Percentiles rank a stretch among this genome's conserved stretches.
These are phyloP conservation scores for Lysandra coridon DNA, from an alignment of 2,888 invertebrate species.

Conservation along the genomic window DNA sequence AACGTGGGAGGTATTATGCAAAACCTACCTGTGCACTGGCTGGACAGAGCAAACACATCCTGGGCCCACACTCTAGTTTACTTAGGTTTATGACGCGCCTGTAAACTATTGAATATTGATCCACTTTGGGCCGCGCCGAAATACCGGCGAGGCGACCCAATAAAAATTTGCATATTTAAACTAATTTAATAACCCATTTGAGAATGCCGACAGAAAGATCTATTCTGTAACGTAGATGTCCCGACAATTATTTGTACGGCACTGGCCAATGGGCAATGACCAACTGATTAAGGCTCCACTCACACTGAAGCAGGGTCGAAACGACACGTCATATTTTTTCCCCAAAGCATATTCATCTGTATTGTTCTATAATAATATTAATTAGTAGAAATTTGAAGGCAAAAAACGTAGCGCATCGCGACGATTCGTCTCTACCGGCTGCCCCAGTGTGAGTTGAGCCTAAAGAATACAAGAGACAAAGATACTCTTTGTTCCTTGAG, in stretches of 20 bases:
- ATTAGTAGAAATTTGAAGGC: no score
- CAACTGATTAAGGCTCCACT: no score
- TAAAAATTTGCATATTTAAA: conserved; percentile 24
- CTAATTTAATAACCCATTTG: conserved; percentile 13
- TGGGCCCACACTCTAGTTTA: conserved; percentile 59
- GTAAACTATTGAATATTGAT: conserved; percentile 71
- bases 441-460: no score
- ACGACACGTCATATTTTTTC: no score
- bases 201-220: conserved; percentile 13
- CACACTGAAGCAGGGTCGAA: no score
- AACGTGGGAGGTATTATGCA: conserved; percentile 78
- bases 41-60: conserved; percentile 66
- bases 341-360: no score
- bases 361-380: no score
- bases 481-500: no score
- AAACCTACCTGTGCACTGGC: conserved; percentile 72
- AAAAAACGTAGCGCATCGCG: no score
- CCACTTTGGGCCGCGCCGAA: conserved; percentile 60
- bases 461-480: no score
- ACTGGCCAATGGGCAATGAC: neutral
- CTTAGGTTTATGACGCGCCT: conserved; percentile 75
- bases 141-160: conserved; percentile 46
- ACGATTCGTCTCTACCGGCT: no score
- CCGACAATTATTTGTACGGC: neutral
- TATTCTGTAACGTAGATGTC: neutral